These are phyloP conservation scores for Cacatua alba DNA, from an alignment of 2,113 vertebrate species.

Conservation along the genomic window DNA sequence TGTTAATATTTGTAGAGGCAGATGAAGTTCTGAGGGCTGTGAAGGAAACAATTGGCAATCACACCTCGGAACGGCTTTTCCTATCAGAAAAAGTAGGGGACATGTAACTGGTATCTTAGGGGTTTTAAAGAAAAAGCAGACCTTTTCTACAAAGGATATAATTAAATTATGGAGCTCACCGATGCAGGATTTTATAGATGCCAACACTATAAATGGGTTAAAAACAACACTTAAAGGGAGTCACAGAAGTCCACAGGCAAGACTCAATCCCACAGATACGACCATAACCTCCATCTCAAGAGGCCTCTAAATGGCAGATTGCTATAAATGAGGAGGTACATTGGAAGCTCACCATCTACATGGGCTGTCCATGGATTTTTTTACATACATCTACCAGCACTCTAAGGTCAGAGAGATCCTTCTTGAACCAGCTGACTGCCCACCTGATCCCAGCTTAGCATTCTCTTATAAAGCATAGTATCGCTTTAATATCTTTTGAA, in stretches of 20 bases:
- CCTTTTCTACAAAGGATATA: background rate
- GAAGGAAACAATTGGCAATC: background rate
- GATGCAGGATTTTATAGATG: background rate
- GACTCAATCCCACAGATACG: background rate
- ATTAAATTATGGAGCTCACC: background rate
- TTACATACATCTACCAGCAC: background rate
- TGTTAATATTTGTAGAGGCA: rapidly evolving
- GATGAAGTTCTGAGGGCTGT: background rate
- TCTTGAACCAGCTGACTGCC: background rate
- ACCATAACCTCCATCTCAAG: background rate
- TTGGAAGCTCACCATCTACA: background rate
- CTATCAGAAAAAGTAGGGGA: background rate
- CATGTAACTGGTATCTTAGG: background rate
- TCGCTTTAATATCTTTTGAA: background rate
- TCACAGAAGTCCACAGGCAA: background rate
- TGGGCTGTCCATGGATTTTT: background rate
- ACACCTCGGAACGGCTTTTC: background rate
- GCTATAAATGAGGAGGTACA: background rate
- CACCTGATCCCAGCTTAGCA: background rate
- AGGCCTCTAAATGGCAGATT: background rate
- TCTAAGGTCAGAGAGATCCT: background rate
- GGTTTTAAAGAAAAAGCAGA: background rate
- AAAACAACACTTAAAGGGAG: background rate
- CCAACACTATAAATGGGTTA: background rate
- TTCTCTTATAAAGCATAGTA: background rate